phyloP scores from a whole-genome alignment of 2,888 invertebrate species.

The Petrolisthes cinctipes region DNA sequence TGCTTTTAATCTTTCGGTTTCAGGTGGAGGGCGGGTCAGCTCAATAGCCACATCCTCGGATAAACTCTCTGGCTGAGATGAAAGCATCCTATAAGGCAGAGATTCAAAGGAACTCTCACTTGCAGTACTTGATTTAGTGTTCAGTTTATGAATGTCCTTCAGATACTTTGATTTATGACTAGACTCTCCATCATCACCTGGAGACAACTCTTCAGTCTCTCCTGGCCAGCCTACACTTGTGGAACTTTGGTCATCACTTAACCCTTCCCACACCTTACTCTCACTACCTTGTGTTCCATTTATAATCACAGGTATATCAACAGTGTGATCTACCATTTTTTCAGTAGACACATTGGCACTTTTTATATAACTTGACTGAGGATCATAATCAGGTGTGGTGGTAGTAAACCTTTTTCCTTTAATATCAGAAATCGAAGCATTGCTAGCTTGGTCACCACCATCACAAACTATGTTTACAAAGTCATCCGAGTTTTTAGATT shows the following conservation, averaged over 20 bases:
- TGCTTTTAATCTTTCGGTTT: slow-evolving; percentile 30
- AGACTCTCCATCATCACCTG: neutral
- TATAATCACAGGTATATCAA: slow-evolving; percentile 8
- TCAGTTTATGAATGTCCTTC: slow-evolving; percentile 46
- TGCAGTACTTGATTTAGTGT: slow-evolving; percentile 54
- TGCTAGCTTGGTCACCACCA: no score
- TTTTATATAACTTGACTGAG: no score
- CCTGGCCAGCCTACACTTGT: neutral
- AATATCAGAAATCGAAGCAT: no score
- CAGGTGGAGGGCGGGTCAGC: slow-evolving; percentile 42
- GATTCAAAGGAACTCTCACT: slow-evolving; percentile 63
- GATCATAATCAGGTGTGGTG: no score
- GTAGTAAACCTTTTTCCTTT: no score
- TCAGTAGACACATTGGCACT: no score
- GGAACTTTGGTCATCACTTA: neutral
- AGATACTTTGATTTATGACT: slow-evolving; percentile 36
- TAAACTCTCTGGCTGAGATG: slow-evolving; percentile 57
- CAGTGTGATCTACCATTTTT: neutral
- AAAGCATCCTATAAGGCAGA: slow-evolving; percentile 55
- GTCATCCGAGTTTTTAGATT: no score
- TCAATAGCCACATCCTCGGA: slow-evolving; percentile 53
- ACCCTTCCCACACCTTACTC: neutral
- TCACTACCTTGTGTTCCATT: neutral
- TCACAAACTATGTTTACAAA: no score
- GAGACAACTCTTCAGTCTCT: slow-evolving; percentile 6